Base-by-base conservation (phyloP, 2,797 vertebrate genomes). In the Hemibagrus guttatus region DNA sequence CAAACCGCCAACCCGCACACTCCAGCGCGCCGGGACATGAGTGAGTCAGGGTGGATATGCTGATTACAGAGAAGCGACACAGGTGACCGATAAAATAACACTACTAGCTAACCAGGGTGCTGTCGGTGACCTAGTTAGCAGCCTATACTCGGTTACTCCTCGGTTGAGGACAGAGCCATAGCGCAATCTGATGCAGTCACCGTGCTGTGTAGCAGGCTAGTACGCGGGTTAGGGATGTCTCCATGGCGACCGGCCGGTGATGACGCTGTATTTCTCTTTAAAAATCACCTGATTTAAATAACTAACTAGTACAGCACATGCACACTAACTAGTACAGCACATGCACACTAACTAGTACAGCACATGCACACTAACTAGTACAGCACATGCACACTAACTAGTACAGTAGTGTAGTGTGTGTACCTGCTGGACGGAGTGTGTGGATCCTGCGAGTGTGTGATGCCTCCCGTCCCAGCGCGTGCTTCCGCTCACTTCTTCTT, bases 361-460 rank as follows among this genome's bases (percentile, higher is more conserved):
- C n/a, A n/a, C n/a, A 76, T 19, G 7, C 52, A 76, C 0, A 42
- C 14, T 61, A 5, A 46, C 46, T 46, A 46, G 42, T 46, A 46
- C 42, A 46, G 46, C n/a, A n/a, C n/a, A n/a, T n/a, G n/a, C n/a
- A n/a, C n/a, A n/a, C n/a, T n/a, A n/a, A 59, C 39, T 26, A 61
- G 5, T 39, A 26, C 31, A 59, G 31, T 80, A 26, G 21, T 42
- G 1, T 21, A n/a, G 49, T 17, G 19, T 39, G 39, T 28, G 59
- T 81, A 81, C 79, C 79, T 81, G 39, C 79, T 64, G 39, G 11
- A 16, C 6, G 79, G 58, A 80, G 79, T 59, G 58, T 26, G 58
- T 46, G 35, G 26, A 59, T 81, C 59, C 56, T 64, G 79, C 9
- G 23, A 81, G 79, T 39, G 58, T 58, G 79, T 81, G 79, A 81